Evolutionary conservation across 2,888 invertebrate genomes (phyloP), one percentile per base, ranked within the genome.

Genomic region (Leptura quadrifasciata): DNA sequence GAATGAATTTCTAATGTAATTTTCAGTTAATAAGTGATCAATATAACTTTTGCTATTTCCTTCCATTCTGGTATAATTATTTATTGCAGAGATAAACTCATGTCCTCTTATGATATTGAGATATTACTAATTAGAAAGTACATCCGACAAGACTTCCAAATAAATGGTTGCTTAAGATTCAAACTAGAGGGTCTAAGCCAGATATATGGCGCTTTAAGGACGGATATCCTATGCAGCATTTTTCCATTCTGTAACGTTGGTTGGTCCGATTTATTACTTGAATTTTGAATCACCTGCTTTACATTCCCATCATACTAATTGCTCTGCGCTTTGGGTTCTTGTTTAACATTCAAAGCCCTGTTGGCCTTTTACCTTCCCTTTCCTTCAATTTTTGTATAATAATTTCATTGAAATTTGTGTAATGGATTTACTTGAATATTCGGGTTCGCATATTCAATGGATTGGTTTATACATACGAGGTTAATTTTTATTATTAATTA

Each of bases 271-370:
- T 72, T 72, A 75, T 72, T 55, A 24, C 75, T 63, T 27, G 72
- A 63, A 75, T 75, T 54, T 72, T 67, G 75, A 78, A 76, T 76
- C 72, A 78, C 79, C 79, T 77, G 73, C 74, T 79, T 77, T 75
- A 75, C 74, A 79, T 76, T 76, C 69, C 74, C 72, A 76, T 77
- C 77, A 52, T 60, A 61, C 76, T 79, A 79, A 79, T 76, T 76
- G 76, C 68, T 76, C 72, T 55, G 60, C 54, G 61, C 58, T 72
- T 71, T 65, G 70, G 69, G 47, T 10, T n/a, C n/a, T 52, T 4
- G 24, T n/a, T 6, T 21, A 17, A 21, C 10, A 17, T 18, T 35
- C 6, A 12, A 47, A 47, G 47, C 47, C 17, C 47, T 15, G 35
- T 35, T 8, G 20, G 9, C 20, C 63, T 47, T 4, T 17, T 12